Evolutionary conservation across 2,888 invertebrate species (phyloP), one percentile per base, ranked within the genome.

Genomic region (Chymomyza fuscimana): DNA sequence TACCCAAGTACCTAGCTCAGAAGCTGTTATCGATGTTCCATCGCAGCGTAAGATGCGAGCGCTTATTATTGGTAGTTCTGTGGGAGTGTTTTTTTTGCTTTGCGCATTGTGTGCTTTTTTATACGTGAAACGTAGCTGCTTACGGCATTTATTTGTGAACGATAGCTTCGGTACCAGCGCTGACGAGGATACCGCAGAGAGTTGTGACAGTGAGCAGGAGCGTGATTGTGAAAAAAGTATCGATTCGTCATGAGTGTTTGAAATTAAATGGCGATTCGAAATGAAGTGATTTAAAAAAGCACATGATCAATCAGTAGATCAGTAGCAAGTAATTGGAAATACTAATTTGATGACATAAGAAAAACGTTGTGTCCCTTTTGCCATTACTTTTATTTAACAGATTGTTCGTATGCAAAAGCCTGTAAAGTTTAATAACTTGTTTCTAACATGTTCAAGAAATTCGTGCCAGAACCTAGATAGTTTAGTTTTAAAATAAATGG

Each of bases 1-100:
- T 86, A 94, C 93, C 78, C 93, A 94, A 78, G 93, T 94, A n/a
- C 93, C 93, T 59, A 94, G 95, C 77, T 94, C 94, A 61, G 94
- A 93, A 79, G 93, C 95, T 62, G 92, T 93, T 70, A 92, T 96
- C 69, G 93, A 93, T 73, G 95, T 96, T 81, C 96, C 96, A 58
- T 94, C 94, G 63, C 95, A 95, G 90, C 93, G 94, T 75, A 94
- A 94, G 71, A 94, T 95, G 90, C 93, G 95, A 68, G 95, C 95
- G 40, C 94, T 95, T 77, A 95, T 96, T 50, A 94, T 94, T 86
- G 96, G 95, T 64, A 94, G 95, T 72, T 94, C 95, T n/a, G 94
- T 93, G 15, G 95, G 94, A 40, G 93, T 96, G 72, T 93, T 95
- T 68, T 94, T 96, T 87, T 91, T 96, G 76, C 94, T 94, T 15